Base-by-base conservation (phyloP, 2,113 vertebrate genomes). In the Corydoras sp. region DNA sequence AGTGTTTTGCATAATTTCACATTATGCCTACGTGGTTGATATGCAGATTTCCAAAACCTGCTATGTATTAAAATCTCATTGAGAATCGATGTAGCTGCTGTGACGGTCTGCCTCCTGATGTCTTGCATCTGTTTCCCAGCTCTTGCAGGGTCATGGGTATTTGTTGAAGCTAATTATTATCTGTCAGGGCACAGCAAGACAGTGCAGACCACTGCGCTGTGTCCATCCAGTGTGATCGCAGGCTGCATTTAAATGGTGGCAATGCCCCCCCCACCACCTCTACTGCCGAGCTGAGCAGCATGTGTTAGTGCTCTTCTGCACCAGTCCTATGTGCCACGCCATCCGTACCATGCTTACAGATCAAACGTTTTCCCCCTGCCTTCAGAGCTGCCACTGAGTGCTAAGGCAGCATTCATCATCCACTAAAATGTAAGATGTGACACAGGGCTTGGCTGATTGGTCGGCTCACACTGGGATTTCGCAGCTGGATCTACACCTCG, bases 371-470 rank as follows among this genome's bases (percentile, higher is more conserved):
- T 65, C 83, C 85, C 51, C n/a, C 11, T 58, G 54, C 35, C 15
- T 85, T 80, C 75, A 66, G 54, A 80, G 82, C 82, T 80, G 81
- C 79, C 74, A 86, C 84, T 62, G 76, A 83, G 83, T 88, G 82
- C 80, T 80, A 80, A 79, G 81, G 85, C 87, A 86, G 85, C 85
- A 90, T 91, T 88, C 75, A 89, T 92, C 88, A 91, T 88, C 84
- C 84, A 85, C 83, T 82, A 87, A 88, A 88, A 80, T 83, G 87
- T 74, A 65, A 75, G 63, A 11, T 71, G 81, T 76, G 86, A 81
- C 78, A 84, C 68, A 13, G 68, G 63, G 65, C 82, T 30, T 86
- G 85, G 83, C 86, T 88, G 83, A 84, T 73, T 81, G 87, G 80
- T 87, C 84, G 85, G 81, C 85, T 85, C 85, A 83, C 61, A 87